Evolutionary conservation across 2,888 invertebrate genomes (phyloP), one percentile per base, ranked within the genome.

Genomic region (Cataglyphis rosenhaueri): DNA sequence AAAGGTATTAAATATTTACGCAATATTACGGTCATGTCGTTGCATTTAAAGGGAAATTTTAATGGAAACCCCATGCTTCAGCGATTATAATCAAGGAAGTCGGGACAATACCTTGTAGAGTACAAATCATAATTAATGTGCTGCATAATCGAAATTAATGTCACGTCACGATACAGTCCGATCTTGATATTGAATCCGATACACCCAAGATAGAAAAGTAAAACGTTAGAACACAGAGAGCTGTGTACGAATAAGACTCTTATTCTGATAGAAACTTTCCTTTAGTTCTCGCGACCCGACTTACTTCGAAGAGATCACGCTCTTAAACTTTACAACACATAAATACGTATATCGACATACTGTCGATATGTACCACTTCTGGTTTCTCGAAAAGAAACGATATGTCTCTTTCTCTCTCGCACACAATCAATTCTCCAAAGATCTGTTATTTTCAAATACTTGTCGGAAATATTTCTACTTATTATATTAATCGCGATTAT

Each of bases 231-330:
- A 35, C 6, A 65, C 25, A 35, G 15, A 9, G 8, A 48, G 15
- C 6, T 15, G 21, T 15, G 15, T 35, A 25, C 44, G 5, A 57
- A 57, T 70, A 70, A 65, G n/a, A 48, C 10, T 74, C 29, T 32
- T 55, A 29, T 48, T 41, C 44, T 12, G 10, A 12, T 41, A 10
- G 70, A 44, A 78, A 70, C 68, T 70, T 78, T 78, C 70, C 41
- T 68, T 21, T 2, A 21, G 15, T 78, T 15, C n/a, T 64, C 81
- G 81, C 75, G 81, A 81, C 81, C 61, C 52, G 38, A n/a, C 64
- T 75, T 64, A 62, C 81, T 57, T 65, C 57, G 18, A 62, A 44
- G 9, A 57, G 57, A 65, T 76, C 57, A 71, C 52, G 57, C 65
- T 76, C 41, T 29, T 44, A 52, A 25, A 81, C 29, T 21, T 81